Percentiles rank a stretch among this genome's conserved stretches.
Conservation (phyloP, 2,113 vertebrate genomes). For the Scomber scombrus region DNA sequence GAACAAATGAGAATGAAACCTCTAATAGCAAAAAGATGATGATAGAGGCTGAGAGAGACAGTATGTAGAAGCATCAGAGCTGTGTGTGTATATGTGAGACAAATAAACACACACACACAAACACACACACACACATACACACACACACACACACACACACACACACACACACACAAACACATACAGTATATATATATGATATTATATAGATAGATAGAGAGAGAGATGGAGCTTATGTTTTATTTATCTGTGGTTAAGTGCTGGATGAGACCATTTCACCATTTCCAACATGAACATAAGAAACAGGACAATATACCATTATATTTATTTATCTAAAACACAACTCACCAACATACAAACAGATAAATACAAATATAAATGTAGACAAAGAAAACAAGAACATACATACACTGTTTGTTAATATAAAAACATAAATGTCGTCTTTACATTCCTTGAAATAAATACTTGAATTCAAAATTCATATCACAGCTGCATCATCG, state of each 20-base stretch:
- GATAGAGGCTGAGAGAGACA: not conserved
- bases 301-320: too few relatives aligned
- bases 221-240: conserved; percentile 63
- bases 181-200: too few relatives aligned
- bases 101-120: conserved; percentile 1
- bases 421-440: too few relatives aligned
- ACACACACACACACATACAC: too few relatives aligned
- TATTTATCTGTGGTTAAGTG: conserved; percentile 68
- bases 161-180: not conserved
- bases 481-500: too few relatives aligned
- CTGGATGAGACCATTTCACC: too few relatives aligned
- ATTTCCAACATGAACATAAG: not conserved
- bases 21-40: not conserved
- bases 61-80: not conserved
- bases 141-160: not conserved
- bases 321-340: too few relatives aligned
- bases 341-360: not conserved
- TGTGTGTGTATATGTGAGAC: conserved; percentile 12
- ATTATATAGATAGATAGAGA: conserved; percentile 25
- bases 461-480: not conserved
- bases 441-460: too few relatives aligned
- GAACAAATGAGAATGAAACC: too few relatives aligned
- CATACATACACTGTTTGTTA: too few relatives aligned
- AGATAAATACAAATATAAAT: too few relatives aligned
- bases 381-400: too few relatives aligned